Evolutionary conservation across 2,113 vertebrate genomes (phyloP), one percentile per base, ranked within the genome.

Genomic region (Scytalopus superciliaris): DNA sequence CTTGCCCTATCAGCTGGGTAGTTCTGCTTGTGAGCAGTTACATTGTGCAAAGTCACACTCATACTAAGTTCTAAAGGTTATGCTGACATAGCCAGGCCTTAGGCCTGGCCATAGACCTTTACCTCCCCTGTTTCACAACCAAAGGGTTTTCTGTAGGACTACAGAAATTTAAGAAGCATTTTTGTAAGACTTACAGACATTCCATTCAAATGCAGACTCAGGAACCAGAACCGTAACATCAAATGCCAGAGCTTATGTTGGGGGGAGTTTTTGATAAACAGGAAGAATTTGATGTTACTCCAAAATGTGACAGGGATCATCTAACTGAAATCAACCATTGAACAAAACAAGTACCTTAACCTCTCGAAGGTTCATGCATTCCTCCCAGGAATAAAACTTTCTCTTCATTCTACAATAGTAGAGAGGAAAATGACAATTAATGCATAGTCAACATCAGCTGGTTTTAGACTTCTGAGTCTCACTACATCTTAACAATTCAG

Each of bases 311-410:
- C 23, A 53, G 12, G 5, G 22, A 87, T 72, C 0, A 0, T 49
- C 9, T 53, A 64, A 78, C 64, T 82, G 18, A 93, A 95, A 62
- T n/a, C 42, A 91, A 73, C 4, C 15, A 50, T 1, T 66, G 40
- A 91, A 93, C 40, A 59, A 84, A 80, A 92, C 50, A 95, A 95
- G 93, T 98, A 99, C 99, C 98, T 99, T 99, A 97, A 99, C 98
- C 92, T 99, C 99, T 92, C 99, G 98, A 93, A 99, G 99, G 96
- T 99, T 99, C 98, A 99, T 99, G 92, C 99, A 99, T 97, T 99
- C 99, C 87, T 99, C 99, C 99, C 99, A 99, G 57, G 99, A 99
- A 97, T 99, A 99, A 97, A 99, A 99, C 92, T 99, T 99, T 57
- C 99, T 99, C 98, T 99, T 99, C 99, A 99, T 99, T 97, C 99